Evolutionary conservation across 2,797 vertebrate genomes (phyloP).

Genomic region (Pempheris klunzingeri): DNA sequence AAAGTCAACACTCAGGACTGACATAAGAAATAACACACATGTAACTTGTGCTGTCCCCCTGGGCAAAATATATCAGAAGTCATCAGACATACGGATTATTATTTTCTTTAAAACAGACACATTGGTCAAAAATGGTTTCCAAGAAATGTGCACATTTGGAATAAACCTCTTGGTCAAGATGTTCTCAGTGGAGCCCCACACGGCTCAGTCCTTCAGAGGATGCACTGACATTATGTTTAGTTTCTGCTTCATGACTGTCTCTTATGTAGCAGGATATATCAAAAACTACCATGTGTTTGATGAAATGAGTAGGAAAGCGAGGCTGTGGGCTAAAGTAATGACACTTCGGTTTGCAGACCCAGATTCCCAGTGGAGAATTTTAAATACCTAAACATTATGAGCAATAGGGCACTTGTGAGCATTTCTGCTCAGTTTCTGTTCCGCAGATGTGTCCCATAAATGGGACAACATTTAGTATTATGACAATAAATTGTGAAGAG

Average conservation of each 20-base stretch:
- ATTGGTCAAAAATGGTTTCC: constrained; percentile 5
- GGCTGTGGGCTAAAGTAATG: not conserved
- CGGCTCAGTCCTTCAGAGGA: not conserved
- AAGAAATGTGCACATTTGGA: not conserved
- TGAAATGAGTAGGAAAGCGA: not conserved
- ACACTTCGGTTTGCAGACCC: not conserved
- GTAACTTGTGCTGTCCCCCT: not conserved
- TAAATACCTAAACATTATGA: not conserved
- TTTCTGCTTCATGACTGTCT: not conserved
- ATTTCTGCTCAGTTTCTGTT: not conserved
- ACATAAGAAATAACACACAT: constrained; percentile 43
- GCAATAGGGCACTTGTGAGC: not conserved
- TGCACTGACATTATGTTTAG: not conserved
- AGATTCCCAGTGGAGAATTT: no score
- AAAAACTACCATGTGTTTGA: not conserved
- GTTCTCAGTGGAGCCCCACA: not conserved
- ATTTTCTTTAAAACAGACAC: constrained; percentile 18
- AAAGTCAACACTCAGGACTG: constrained; percentile 44
- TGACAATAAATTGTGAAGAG: not conserved
- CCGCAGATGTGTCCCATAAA: not conserved
- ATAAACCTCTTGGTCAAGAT: not conserved
- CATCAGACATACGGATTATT: constrained; percentile 14
- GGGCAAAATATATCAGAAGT: constrained; percentile 23
- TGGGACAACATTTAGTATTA: not conserved
- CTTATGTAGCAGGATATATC: not conserved